Base-by-base conservation (phyloP, 2,797 vertebrate genomes). In the Coccyzus lansbergi region DNA sequence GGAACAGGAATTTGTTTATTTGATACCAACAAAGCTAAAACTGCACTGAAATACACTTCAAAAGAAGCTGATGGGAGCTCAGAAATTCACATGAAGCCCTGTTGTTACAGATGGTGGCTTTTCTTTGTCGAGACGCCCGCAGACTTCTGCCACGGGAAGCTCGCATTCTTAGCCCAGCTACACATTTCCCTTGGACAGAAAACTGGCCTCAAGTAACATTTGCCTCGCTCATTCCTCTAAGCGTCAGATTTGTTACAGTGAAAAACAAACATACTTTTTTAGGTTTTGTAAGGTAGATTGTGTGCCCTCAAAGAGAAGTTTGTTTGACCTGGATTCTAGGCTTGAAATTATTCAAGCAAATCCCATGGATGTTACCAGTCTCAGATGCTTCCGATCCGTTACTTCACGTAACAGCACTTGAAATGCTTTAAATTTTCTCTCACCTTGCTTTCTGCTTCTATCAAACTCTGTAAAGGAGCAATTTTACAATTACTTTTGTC, bases 281-380 rank as follows among this genome's bases (percentile, higher is more conserved):
- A 15, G 28, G 21, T 64, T 95, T 84, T 55, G 63, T 36, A 78
- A 80, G 78, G 81, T 56, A 74, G 68, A 58, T 5, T 7, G 38
- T 31, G 40, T 29, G 44, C 26, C 60, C 83, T 63, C 83, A n/a
- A 33, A 88, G 81, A 88, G 60, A 86, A 92, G 86, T 18, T 91
- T 80, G 44, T 68, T 38, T 78, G 83, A 94, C 64, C 93, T 69
- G 94, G 88, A 93, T 85, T 88, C 62, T 75, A 84, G 84, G 70
- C 31, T 81, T 92, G 74, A 24, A 78, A 92, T 83, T 76, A 77
- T 92, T 96, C 80, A 81, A 91, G 93, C 92, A 88, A 83, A 68
- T 87, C 91, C 59, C 62, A 31, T 53, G 86, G 91, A 92, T 36
- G 85, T 83, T 46, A 76, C 46, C 15, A 76, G 63, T 31, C 70